phyloP scores from a whole-genome alignment of 1,140 invertebrate genomes.

The Tribolium madens region DNA sequence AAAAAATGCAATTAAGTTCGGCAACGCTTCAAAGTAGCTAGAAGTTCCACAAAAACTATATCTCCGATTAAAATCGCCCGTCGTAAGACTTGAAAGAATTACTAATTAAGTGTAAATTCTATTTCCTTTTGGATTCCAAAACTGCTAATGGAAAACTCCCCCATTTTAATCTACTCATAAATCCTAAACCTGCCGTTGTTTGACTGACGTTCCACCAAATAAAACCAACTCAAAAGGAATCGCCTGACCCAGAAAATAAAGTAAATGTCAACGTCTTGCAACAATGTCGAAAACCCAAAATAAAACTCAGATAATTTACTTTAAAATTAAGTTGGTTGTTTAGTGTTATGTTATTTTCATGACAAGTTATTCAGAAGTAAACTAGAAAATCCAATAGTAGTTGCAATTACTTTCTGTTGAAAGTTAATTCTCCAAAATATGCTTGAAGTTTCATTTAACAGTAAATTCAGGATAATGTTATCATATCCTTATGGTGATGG shows the following conservation, averaged over 20 bases:
- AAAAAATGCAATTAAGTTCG: constrained; percentile 3
- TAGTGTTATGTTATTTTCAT: too few species aligned
- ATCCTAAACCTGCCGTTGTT: constrained; percentile 11
- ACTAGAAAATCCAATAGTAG: too few species aligned
- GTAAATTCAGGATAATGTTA: background rate
- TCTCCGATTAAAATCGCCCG: background rate
- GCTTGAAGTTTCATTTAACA: background rate
- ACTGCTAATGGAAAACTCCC: background rate
- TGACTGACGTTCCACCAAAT: constrained; percentile 9
- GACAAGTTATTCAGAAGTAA: too few species aligned
- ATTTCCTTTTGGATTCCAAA: constrained; percentile 7
- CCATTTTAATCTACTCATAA: constrained; percentile 4
- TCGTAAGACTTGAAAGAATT: background rate
- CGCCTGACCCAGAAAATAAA: constrained; percentile 8
- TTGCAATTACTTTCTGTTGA: too few species aligned
- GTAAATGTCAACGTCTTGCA: constrained; percentile 1
- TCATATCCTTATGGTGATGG: background rate
- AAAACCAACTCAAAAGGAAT: constrained; percentile 3
- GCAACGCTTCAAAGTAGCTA: background rate
- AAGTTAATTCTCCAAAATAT: background rate
- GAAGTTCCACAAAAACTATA: background rate
- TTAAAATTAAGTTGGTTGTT: too few species aligned
- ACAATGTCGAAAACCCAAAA: background rate
- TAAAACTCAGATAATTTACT: background rate
- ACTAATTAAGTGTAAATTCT: constrained; percentile 23